Conservation (phyloP, 2,113 vertebrate genomes). For the Aegypius monachus region DNA sequence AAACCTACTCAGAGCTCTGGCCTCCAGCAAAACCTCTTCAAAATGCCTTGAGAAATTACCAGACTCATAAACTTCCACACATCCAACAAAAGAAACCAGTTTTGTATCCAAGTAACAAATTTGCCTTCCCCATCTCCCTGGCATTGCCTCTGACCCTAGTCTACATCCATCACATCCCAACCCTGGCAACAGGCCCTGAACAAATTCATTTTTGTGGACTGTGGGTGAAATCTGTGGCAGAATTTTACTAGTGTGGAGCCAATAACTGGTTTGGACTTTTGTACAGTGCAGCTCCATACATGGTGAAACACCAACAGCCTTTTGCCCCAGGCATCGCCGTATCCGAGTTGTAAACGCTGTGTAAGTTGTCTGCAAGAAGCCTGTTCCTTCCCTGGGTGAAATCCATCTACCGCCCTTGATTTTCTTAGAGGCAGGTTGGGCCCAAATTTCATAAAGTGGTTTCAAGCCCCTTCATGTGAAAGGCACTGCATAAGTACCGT, state of each 20-base stretch:
- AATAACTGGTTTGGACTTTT: background rate
- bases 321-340: rapidly evolving
- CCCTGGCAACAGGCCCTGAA: background rate
- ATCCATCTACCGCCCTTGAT: background rate
- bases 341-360: background rate
- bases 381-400: background rate
- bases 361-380: background rate
- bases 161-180: background rate
- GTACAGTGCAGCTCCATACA: background rate
- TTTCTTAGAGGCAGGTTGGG: background rate
- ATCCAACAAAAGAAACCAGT: background rate
- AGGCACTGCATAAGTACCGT: background rate
- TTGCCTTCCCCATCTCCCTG: background rate
- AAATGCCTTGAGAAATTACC: background rate
- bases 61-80: background rate
- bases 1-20: background rate
- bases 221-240: background rate
- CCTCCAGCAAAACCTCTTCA: background rate
- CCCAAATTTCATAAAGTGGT: background rate
- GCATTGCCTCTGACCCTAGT: background rate
- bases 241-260: background rate
- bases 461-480: background rate
- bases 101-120: background rate
- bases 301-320: background rate
- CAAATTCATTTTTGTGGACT: background rate